Evolutionary conservation across 1,140 invertebrate species (phyloP).

Genomic region (Heliothis subflexa): DNA sequence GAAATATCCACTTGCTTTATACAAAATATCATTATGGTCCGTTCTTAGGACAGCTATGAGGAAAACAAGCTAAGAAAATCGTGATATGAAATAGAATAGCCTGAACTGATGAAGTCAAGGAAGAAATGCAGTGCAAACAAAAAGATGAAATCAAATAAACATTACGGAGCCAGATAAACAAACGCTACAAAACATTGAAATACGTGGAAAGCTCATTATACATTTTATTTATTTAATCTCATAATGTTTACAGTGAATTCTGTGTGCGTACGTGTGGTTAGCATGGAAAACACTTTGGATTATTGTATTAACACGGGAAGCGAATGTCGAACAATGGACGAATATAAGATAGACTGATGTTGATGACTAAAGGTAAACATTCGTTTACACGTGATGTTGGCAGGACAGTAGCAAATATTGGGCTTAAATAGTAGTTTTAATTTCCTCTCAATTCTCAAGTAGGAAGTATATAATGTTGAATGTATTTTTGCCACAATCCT

Average conservation of each 20-base stretch:
- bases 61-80: conserved; percentile 31
- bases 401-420: too few relatives aligned
- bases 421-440: not conserved
- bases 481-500: not conserved
- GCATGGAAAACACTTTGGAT: too few relatives aligned
- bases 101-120: conserved; percentile 12
- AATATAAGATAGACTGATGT: too few relatives aligned
- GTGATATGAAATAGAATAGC: conserved; percentile 32
- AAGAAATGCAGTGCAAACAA: conserved; percentile 14
- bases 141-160: conserved; percentile 33
- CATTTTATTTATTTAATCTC: not conserved
- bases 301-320: too few relatives aligned
- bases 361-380: too few relatives aligned
- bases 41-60: conserved; percentile 8
- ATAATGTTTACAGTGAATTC: too few relatives aligned
- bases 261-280: too few relatives aligned
- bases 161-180: conserved; percentile 16
- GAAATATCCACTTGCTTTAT: conserved; percentile 22
- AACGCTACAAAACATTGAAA: conserved; percentile 10
- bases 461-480: not conserved
- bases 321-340: too few relatives aligned
- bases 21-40: conserved; percentile 33
- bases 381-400: too few relatives aligned
- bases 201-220: not conserved
- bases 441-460: not conserved